Evolutionary conservation across 2,113 vertebrate genomes (phyloP).

Genomic region (Egretta garzetta): DNA sequence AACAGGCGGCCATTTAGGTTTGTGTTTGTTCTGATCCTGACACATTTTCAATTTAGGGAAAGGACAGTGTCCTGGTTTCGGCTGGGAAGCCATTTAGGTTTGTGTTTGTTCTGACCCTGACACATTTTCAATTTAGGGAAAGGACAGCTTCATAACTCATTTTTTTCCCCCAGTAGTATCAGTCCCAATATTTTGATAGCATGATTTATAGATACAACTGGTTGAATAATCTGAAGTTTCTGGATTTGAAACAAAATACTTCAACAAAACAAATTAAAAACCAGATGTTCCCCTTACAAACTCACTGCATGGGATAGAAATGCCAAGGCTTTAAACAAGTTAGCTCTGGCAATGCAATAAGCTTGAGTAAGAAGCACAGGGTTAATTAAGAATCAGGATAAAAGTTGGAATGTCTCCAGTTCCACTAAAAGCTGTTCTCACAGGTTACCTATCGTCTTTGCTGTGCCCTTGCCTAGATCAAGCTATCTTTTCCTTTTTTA

Average conservation of each 20-base stretch:
- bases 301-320: neutral
- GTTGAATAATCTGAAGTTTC: neutral
- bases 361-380: neutral
- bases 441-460: neutral
- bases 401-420: neutral
- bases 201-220: neutral
- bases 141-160: neutral
- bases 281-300: neutral
- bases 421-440: neutral
- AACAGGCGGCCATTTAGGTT: neutral
- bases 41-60: neutral
- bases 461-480: neutral
- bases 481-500: neutral
- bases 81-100: neutral
- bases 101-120: neutral
- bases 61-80: too few relatives aligned
- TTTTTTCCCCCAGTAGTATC: fast-evolving
- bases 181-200: neutral
- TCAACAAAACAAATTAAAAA: neutral
- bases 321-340: neutral
- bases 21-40: neutral
- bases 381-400: neutral
- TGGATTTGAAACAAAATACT: neutral
- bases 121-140: neutral
- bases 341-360: neutral